Base-by-base conservation (phyloP, 2,888 invertebrate species). In the Eristalis tenax region DNA sequence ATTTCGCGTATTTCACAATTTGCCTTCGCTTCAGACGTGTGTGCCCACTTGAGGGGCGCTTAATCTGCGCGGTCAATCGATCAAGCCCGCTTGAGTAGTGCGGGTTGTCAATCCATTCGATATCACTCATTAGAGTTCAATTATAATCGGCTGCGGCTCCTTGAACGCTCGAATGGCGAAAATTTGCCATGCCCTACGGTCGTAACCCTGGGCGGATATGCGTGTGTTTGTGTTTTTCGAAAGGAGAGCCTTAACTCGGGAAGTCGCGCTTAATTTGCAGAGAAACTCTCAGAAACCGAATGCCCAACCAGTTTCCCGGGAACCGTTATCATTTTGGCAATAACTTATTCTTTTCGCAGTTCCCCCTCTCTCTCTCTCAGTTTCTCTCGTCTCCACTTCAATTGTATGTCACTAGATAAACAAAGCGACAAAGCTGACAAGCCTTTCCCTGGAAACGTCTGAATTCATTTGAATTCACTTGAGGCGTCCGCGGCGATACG, bases 401-500 rank as follows among this genome's bases (percentile, higher is more conserved):
- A 50, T 74, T 83, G 59, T 75, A 57, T 75, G 69, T 70, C 61
- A 70, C 57, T 57, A 70, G 40, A 65, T 40, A 57, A 43, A 73
- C 23, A 61, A 38, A 75, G 40, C 50, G 15, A 78, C 57, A 32
- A 65, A 40, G 35, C 32, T 56, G 59, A 43, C 71, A 66, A 56
- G 76, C 65, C 57, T 65, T 76, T 65, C 50, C n/a, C 50, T 18
- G 50, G 43, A 71, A 76, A 43, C 26, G 63, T 35, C 70, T 15
- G 26, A 70, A 65, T 32, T 85, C 82, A 82, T 85, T 85, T 81
- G n/a, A 28, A 85, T 82, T 85, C 85, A 77, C 69, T 64, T 15
- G 35, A 69, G 38, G 73, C 64, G 64, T 81, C 71, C 28, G 50
- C 15, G 64, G 23, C 64, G 81, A 81, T 85, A 69, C 66, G 64